A percentile compares a stretch with the other conserved stretches of the same genome.
These are phyloP conservation scores for Cricetomys ansorgei DNA, from an alignment of 2,113 vertebrate species.

Conservation along the genomic window DNA sequence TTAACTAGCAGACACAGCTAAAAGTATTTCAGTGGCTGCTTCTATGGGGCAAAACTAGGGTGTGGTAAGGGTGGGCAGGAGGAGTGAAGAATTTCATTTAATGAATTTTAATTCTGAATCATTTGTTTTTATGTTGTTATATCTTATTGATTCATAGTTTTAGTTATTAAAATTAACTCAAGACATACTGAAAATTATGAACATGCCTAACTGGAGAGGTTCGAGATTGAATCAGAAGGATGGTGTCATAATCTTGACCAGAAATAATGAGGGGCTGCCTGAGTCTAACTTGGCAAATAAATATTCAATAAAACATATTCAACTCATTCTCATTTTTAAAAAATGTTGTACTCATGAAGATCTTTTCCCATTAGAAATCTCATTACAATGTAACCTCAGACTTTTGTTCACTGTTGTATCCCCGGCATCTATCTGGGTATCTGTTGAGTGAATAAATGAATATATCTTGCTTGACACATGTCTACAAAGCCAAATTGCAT, in stretches of 20 bases:
- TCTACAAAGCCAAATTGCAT: slow-evolving; percentile 21
- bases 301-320: slow-evolving; percentile 16
- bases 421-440: slow-evolving; percentile 5
- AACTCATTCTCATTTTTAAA: neutral
- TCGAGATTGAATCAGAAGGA: slow-evolving; percentile 18
- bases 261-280: neutral
- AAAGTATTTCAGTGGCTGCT: neutral
- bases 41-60: neutral
- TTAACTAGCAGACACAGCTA: neutral
- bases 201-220: neutral
- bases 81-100: neutral
- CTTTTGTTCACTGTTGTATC: neutral
- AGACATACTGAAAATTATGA: neutral
- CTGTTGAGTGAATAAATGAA: slow-evolving; percentile 15
- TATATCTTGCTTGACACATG: slow-evolving; percentile 20
- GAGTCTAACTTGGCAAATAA: neutral
- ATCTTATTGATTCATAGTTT: neutral
- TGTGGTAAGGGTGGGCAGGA: neutral
- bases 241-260: neutral
- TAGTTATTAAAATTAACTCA: neutral
- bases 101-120: slow-evolving; percentile 15
- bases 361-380: neutral
- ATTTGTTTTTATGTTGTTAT: neutral
- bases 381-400: neutral
- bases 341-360: neutral